Percentiles rank a stretch among this genome's conserved stretches.
These are phyloP conservation scores for Pyrocephalus nanus DNA, from an alignment of 2,797 vertebrate species.

Conservation along the genomic window DNA sequence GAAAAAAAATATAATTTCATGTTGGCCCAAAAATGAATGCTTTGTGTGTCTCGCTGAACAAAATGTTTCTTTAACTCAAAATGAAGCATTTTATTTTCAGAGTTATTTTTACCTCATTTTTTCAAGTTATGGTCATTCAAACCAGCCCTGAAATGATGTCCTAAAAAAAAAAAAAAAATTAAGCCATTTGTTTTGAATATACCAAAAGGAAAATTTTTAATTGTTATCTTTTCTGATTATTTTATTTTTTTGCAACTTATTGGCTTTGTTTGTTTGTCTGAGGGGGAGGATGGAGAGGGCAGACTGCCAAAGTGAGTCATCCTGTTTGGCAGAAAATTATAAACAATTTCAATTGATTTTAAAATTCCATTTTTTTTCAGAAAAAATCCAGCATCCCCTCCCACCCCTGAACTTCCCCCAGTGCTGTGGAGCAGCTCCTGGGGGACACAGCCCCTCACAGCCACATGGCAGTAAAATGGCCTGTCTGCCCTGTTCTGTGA, in stretches of 20 bases:
- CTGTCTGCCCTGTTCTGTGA: not conserved
- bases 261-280: conserved; percentile 59
- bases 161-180: not conserved
- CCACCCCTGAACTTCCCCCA: not conserved
- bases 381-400: not conserved
- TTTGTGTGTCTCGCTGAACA: conserved; percentile 11
- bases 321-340: conserved; percentile 26
- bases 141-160: conserved; percentile 3
- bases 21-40: conserved; percentile 25
- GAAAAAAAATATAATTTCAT: conserved; percentile 20
- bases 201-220: conserved; percentile 4
- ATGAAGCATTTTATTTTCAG: not conserved
- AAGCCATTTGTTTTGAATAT: conserved; percentile 34
- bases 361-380: not conserved
- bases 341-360: conserved; percentile 53
- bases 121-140: conserved; percentile 50
- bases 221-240: conserved; percentile 46
- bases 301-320: conserved; percentile 61
- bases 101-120: conserved; percentile 62
- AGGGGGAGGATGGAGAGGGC: not conserved
- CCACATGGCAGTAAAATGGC: not conserved
- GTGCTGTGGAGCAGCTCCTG: not conserved
- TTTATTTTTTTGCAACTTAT: conserved; percentile 34
- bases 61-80: conserved; percentile 61
- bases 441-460: not conserved